A percentile compares a stretch with the other conserved stretches of the same genome.
These are phyloP conservation scores for Eulithis prunata DNA, from an alignment of 2,888 invertebrate species.

Conservation along the genomic window DNA sequence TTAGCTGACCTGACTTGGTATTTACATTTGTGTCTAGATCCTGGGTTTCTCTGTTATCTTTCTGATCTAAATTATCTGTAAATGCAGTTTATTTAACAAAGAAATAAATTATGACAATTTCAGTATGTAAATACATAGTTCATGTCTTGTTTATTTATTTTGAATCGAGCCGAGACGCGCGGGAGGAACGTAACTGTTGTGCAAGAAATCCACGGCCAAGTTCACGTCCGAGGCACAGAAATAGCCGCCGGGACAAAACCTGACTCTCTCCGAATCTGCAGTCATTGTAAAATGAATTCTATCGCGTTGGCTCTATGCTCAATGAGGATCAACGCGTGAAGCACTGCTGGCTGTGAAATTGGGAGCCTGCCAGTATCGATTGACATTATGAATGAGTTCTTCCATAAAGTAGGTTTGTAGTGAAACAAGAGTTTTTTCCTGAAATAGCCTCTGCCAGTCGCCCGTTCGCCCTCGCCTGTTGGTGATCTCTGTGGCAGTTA, in stretches of 20 bases:
- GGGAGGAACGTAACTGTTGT: conserved; percentile 8
- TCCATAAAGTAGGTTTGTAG: neutral
- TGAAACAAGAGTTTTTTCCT: conserved; percentile 1
- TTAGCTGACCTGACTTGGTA: neutral
- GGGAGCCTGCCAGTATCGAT: conserved; percentile 11
- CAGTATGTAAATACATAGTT: neutral
- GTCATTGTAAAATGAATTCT: conserved; percentile 9
- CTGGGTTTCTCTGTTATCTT: too few relatives aligned
- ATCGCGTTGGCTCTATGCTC: neutral
- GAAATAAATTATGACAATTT: neutral
- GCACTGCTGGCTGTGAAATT: conserved; percentile 2
- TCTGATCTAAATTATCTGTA: too few relatives aligned
- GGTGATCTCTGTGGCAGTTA: conserved; percentile 2
- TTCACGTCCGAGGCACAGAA: conserved; percentile 53
- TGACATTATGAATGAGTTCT: conserved; percentile 10
- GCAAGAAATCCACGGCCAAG: conserved; percentile 52
- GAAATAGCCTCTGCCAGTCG: conserved; percentile 16
- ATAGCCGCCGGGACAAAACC: conserved; percentile 41
- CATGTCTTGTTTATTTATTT: neutral
- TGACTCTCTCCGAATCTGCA: conserved; percentile 10
- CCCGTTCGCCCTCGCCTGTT: conserved; percentile 21
- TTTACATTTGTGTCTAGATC: too few relatives aligned
- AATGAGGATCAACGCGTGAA: neutral
- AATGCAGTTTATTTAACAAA: neutral
- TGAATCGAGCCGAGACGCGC: neutral